phyloP scores from a whole-genome alignment of 2,797 vertebrate species.

The Prionace glauca region DNA sequence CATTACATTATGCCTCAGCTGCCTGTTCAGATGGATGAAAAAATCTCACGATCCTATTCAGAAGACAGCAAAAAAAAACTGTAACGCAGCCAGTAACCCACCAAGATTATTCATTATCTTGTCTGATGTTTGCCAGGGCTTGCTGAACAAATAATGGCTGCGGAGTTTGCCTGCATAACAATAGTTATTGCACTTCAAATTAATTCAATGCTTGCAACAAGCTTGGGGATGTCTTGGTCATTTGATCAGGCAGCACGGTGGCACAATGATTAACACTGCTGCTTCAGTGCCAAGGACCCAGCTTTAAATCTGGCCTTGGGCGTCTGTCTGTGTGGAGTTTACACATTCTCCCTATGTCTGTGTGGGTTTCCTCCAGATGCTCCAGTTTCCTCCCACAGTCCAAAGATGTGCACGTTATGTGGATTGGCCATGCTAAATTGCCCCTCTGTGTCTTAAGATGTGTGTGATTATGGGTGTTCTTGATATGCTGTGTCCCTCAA shows the following conservation, averaged over 20 bases:
- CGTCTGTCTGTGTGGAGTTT: too few species aligned
- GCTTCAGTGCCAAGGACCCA: too few species aligned
- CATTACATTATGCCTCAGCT: neutral
- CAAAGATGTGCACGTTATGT: too few species aligned
- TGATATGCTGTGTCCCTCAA: too few species aligned
- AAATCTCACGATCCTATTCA: neutral
- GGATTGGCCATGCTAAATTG: too few species aligned
- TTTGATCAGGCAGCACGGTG: neutral
- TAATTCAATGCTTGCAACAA: neutral
- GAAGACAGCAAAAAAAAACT: neutral
- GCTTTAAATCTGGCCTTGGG: too few species aligned
- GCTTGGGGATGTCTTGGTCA: neutral
- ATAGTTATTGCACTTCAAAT: neutral
- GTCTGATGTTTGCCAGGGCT: neutral
- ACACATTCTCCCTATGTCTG: too few species aligned
- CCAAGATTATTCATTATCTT: neutral
- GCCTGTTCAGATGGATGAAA: neutral
- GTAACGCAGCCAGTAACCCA: neutral
- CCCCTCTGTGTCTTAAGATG: too few species aligned
- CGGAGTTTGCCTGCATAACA: neutral
- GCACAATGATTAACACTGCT: too few species aligned
- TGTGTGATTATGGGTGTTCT: too few species aligned
- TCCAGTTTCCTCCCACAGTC: too few species aligned
- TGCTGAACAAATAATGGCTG: neutral
- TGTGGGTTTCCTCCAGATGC: too few species aligned